Evolutionary conservation across 2,888 invertebrate genomes (phyloP).

Genomic region (Branchellion lobata): DNA sequence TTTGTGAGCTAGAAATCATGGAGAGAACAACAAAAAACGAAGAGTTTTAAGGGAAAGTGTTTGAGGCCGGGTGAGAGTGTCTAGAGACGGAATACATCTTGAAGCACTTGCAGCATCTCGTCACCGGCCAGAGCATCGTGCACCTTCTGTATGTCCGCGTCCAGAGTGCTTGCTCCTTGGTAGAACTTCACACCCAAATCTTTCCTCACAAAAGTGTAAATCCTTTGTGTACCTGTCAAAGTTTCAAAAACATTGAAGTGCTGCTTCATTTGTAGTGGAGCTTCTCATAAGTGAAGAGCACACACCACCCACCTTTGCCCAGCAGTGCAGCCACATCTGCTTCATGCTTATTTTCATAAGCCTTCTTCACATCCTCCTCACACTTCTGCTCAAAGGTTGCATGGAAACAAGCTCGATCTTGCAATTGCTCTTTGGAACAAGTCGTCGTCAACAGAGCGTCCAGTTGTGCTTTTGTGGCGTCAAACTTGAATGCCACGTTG

Average conservation of each 20-base stretch:
- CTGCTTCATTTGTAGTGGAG: not conserved
- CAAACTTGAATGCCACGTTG: constrained; percentile 46
- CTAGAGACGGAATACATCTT: not conserved
- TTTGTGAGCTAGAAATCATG: too few relatives aligned
- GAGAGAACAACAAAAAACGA: too few relatives aligned
- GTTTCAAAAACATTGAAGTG: too few relatives aligned
- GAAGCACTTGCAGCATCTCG: not conserved
- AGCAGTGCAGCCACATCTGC: constrained; percentile 34
- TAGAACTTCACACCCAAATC: constrained; percentile 10
- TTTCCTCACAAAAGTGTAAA: constrained; percentile 25
- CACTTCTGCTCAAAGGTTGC: not conserved
- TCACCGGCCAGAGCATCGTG: not conserved
- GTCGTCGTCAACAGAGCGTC: not conserved
- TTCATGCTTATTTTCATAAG: constrained; percentile 35
- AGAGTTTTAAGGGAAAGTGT: too few relatives aligned
- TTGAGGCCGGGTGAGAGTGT: too few relatives aligned
- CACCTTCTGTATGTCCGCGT: not conserved
- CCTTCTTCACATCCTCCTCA: constrained; percentile 3
- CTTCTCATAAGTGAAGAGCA: too few relatives aligned
- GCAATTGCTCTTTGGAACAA: constrained; percentile 24
- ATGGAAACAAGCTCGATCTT: not conserved
- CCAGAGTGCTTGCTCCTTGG: constrained; percentile 15
- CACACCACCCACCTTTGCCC: constrained; percentile 42
- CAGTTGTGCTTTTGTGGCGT: not conserved
- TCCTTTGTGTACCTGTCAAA: constrained; percentile 8